Conservation (phyloP, 2,797 vertebrate genomes). For the Coregonus ussuriensis region DNA sequence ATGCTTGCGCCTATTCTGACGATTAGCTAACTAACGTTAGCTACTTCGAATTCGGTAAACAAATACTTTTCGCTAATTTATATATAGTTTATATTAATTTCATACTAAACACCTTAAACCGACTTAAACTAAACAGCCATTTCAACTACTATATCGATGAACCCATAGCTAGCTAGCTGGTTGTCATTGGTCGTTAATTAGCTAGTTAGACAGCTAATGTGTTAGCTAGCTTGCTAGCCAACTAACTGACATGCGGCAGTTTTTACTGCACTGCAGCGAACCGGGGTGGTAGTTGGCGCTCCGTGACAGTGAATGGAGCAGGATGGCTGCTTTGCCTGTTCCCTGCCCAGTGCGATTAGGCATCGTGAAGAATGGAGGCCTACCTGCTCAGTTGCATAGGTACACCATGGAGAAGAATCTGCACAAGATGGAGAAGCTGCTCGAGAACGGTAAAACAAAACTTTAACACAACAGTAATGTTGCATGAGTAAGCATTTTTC, state of each 20-base stretch:
- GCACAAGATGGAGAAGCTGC: constrained; percentile 79
- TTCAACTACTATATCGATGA: neutral
- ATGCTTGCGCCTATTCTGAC: neutral
- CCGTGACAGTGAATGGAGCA: constrained; percentile 13
- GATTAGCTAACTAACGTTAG: neutral
- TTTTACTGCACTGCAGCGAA: neutral
- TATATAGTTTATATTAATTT: neutral
- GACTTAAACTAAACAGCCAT: too few relatives aligned
- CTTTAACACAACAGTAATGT: too few relatives aligned
- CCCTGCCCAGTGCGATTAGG: constrained; percentile 81
- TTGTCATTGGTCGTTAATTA: neutral
- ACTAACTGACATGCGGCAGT: constrained; percentile 2
- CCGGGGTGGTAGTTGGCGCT: neutral
- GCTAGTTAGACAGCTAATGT: neutral
- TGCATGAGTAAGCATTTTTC: neutral
- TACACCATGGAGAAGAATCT: constrained; percentile 75
- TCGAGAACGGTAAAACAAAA: constrained; percentile 79
- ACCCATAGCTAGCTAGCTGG: neutral
- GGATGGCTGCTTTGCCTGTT: constrained; percentile 48
- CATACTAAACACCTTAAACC: neutral
- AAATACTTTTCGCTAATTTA: neutral
- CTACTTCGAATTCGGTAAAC: neutral
- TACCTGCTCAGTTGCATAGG: constrained; percentile 77
- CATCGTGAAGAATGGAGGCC: constrained; percentile 67
- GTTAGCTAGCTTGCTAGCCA: neutral